Percentiles rank a stretch among this genome's conserved stretches.
Evolutionary conservation across 2,797 vertebrate genomes (phyloP).

Genomic region (Monodelphis domestica): DNA sequence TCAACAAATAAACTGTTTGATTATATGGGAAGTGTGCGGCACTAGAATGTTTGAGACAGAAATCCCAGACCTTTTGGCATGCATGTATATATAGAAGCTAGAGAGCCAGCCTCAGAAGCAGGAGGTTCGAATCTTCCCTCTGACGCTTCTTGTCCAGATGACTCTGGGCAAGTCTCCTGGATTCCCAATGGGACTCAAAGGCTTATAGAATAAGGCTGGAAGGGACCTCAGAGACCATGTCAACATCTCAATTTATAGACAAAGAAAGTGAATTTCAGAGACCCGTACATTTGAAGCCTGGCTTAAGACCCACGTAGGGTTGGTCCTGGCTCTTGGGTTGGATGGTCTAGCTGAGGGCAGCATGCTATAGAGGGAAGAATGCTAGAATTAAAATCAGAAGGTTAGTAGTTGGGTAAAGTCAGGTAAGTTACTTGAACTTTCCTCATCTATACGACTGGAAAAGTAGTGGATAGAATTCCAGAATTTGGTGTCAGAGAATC

Average conservation of each 20-base stretch:
- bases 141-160: not conserved
- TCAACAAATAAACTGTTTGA: constrained; percentile 74
- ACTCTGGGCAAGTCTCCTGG: not conserved
- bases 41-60: not conserved
- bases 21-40: not conserved
- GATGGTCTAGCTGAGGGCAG: not conserved
- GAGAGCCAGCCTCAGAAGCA: not conserved
- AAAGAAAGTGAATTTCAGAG: not conserved
- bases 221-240: not conserved
- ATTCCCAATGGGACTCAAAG: not conserved
- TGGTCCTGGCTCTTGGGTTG: not conserved
- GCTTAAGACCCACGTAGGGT: not conserved
- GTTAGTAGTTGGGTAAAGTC: not conserved
- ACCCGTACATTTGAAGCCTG: not conserved
- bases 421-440: not conserved
- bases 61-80: not conserved
- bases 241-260: not conserved
- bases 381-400: not conserved
- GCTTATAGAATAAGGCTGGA: not conserved
- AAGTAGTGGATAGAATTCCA: not conserved
- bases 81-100: not conserved
- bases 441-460: not conserved
- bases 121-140: not conserved
- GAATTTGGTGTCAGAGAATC: not conserved
- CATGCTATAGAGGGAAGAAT: not conserved